Evolutionary conservation across 2,888 invertebrate species (phyloP).

Genomic region (Aradus depressus): DNA sequence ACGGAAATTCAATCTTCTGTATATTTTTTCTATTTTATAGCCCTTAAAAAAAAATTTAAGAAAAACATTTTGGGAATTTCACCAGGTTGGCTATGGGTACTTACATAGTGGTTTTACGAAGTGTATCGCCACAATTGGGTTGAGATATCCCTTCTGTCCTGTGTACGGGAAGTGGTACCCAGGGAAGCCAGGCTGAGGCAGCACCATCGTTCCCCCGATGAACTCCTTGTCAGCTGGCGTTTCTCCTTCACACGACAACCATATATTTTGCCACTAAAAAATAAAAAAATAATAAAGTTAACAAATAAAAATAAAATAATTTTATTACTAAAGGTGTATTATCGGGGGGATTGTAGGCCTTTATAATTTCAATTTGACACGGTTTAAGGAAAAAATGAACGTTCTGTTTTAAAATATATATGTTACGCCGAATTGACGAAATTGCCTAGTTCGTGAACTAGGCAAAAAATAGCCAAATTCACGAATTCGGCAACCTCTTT

Average conservation of each 20-base stretch:
- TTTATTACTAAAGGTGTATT: no score
- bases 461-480: no score
- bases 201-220: slow-evolving; percentile 70
- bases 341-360: no score
- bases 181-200: slow-evolving; percentile 66
- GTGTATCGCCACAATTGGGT: slow-evolving; percentile 79
- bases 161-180: slow-evolving; percentile 81
- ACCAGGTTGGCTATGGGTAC: slow-evolving; percentile 35
- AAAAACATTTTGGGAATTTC: background rate
- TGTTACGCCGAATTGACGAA: no score
- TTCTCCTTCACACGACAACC: slow-evolving; percentile 89
- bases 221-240: slow-evolving; percentile 85
- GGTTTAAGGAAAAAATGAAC: no score
- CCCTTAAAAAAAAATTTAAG: no score
- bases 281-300: slow-evolving; percentile 3
- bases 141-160: slow-evolving; percentile 75
- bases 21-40: no score
- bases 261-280: slow-evolving; percentile 64
- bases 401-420: no score
- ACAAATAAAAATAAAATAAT: background rate
- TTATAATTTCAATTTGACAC: no score
- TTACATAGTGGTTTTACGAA: slow-evolving; percentile 69
- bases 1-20: no score
- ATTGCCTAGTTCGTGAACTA: no score
- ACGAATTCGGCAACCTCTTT: no score